phyloP scores from a whole-genome alignment of 2,888 invertebrate species.

The Bursaphelenchus okinawaensis region DNA sequence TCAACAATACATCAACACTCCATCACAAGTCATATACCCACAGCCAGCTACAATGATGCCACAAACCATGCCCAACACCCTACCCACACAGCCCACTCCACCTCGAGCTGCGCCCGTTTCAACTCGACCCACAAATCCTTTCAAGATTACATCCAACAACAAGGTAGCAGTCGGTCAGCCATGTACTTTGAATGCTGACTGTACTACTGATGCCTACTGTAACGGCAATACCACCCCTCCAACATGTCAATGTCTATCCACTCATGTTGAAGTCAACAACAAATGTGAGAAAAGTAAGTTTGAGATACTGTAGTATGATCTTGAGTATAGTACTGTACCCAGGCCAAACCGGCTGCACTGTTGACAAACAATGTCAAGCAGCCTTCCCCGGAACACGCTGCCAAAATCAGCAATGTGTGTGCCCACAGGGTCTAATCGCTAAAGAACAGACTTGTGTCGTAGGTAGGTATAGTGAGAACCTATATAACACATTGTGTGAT shows the following conservation, averaged over 20 bases:
- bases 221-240: constrained; percentile 55
- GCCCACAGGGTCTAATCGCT: constrained; percentile 53
- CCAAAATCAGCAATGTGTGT: constrained; percentile 50
- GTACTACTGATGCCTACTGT: constrained; percentile 57
- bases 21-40: constrained; percentile 6
- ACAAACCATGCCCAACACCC: constrained; percentile 11
- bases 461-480: constrained; percentile 38
- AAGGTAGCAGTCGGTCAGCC: constrained; percentile 51
- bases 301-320: neutral
- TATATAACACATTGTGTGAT: too few relatives aligned
- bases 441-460: constrained; percentile 56
- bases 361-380: constrained; percentile 53
- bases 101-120: constrained; percentile 25
- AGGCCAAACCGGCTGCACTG: constrained; percentile 55
- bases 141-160: constrained; percentile 37
- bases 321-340: constrained; percentile 53
- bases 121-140: constrained; percentile 35
- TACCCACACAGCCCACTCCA: constrained; percentile 14
- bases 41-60: constrained; percentile 13
- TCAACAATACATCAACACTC: neutral
- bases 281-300: constrained; percentile 53
- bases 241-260: constrained; percentile 56
- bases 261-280: constrained; percentile 55
- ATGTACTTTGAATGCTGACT: constrained; percentile 55
- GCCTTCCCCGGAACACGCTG: constrained; percentile 52